Evolutionary conservation across 2,797 vertebrate genomes (phyloP).

Genomic region (Coranthus polyacanthus): DNA sequence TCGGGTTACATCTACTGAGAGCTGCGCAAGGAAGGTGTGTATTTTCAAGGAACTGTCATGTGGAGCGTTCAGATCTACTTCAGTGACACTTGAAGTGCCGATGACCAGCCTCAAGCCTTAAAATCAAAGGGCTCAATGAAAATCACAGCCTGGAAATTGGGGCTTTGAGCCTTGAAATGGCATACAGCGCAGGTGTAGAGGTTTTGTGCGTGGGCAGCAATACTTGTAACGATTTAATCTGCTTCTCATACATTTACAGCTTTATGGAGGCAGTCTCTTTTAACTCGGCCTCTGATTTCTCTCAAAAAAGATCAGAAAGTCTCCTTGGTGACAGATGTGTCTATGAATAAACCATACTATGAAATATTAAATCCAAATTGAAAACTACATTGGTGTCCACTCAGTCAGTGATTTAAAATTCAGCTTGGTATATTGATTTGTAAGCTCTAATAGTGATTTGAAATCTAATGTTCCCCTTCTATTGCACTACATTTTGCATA

Average conservation of each 20-base stretch:
- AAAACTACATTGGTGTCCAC: constrained; percentile 13
- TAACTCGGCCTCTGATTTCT: constrained; percentile 14
- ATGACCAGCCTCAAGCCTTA: constrained; percentile 38
- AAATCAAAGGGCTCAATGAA: constrained; percentile 57
- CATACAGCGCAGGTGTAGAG: constrained; percentile 18
- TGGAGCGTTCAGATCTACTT: constrained; percentile 21
- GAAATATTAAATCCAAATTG: constrained; percentile 22
- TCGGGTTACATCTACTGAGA: too few relatives aligned
- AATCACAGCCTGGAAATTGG: constrained; percentile 52
- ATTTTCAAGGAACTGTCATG: not conserved
- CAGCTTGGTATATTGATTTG: not conserved
- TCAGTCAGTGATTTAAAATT: constrained; percentile 6
- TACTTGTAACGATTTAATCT: constrained; percentile 12
- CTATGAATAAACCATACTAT: constrained; percentile 17
- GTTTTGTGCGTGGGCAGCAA: not conserved
- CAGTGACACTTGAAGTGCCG: constrained; percentile 38
- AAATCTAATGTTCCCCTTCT: not conserved
- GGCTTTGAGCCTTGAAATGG: constrained; percentile 41
- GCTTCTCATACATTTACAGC: constrained; percentile 32
- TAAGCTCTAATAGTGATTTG: not conserved
- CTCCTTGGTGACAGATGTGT: not conserved
- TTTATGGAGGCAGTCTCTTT: constrained; percentile 23
- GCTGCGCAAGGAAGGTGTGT: too few relatives aligned
- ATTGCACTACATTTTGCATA: not conserved
- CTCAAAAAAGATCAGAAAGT: constrained; percentile 12